These are phyloP conservation scores for Nesometra sesokonis DNA, from an alignment of 35 echinoderm and acorn worm genomes.

Conservation along the genomic window DNA sequence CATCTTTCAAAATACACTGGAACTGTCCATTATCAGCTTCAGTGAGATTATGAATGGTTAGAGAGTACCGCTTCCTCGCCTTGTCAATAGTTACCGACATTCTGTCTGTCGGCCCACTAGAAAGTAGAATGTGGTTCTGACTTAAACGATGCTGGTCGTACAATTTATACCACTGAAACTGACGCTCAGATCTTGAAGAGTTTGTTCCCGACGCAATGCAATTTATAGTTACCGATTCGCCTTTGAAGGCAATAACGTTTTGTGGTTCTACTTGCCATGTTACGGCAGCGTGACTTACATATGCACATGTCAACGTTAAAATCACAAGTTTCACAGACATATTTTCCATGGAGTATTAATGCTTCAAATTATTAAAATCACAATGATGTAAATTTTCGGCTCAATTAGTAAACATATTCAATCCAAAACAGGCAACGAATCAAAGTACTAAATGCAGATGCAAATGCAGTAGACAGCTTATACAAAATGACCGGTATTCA, in stretches of 20 bases:
- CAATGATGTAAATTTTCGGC: not conserved
- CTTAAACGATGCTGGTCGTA: slow-evolving; percentile 29
- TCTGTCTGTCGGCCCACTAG: not conserved
- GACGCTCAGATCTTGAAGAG: slow-evolving; percentile 22
- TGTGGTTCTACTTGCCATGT: slow-evolving; percentile 3
- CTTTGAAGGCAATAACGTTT: slow-evolving; percentile 41
- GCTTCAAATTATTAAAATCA: not conserved
- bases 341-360: not conserved
- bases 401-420: not conserved
- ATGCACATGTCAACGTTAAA: not conserved
- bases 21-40: slow-evolving; percentile 32
- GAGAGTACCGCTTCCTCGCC: slow-evolving; percentile 31
- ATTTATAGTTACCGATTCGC: slow-evolving; percentile 42
- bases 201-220: slow-evolving; percentile 38
- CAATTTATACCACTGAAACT: slow-evolving; percentile 51
- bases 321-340: not conserved
- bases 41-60: slow-evolving; percentile 32
- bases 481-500: no score
- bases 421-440: not conserved
- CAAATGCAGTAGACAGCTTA: no score
- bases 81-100: slow-evolving; percentile 36
- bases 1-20: slow-evolving; percentile 46
- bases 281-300: not conserved
- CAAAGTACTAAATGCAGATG: no score
- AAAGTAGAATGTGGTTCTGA: slow-evolving; percentile 27